These are phyloP conservation scores for Tetramorium bicarinatum DNA, from an alignment of 2,888 invertebrate species.

Conservation along the genomic window DNA sequence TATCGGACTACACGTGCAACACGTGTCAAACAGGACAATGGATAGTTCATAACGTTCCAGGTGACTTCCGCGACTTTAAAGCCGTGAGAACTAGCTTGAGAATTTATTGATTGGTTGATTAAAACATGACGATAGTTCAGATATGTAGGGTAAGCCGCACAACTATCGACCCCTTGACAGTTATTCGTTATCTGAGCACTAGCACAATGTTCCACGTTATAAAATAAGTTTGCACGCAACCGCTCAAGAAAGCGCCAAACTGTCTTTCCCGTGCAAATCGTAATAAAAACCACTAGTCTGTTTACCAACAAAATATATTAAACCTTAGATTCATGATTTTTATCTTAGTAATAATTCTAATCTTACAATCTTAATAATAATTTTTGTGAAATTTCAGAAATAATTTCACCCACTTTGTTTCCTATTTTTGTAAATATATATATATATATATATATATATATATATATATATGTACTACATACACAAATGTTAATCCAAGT, in stretches of 20 bases:
- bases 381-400: background rate
- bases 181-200: slow-evolving; percentile 43
- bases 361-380: background rate
- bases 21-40: slow-evolving; percentile 59
- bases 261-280: background rate
- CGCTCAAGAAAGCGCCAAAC: background rate
- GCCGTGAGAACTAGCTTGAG: slow-evolving; percentile 68
- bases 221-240: slow-evolving; percentile 24
- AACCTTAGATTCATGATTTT: background rate
- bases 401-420: background rate
- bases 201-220: slow-evolving; percentile 34
- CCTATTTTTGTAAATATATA: background rate
- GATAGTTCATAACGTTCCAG: slow-evolving; percentile 64
- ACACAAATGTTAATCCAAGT: background rate
- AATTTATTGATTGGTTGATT: slow-evolving; percentile 76
- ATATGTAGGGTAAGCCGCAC: slow-evolving; percentile 71
- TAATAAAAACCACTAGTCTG: background rate
- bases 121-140: slow-evolving; percentile 73
- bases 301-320: background rate
- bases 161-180: slow-evolving; percentile 69
- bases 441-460: background rate
- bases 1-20: slow-evolving; percentile 38
- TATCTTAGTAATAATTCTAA: background rate
- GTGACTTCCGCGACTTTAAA: slow-evolving; percentile 73
- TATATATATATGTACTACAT: background rate